Evolutionary conservation across 1,140 invertebrate genomes (phyloP).

Genomic region (Leptinotarsa texana): DNA sequence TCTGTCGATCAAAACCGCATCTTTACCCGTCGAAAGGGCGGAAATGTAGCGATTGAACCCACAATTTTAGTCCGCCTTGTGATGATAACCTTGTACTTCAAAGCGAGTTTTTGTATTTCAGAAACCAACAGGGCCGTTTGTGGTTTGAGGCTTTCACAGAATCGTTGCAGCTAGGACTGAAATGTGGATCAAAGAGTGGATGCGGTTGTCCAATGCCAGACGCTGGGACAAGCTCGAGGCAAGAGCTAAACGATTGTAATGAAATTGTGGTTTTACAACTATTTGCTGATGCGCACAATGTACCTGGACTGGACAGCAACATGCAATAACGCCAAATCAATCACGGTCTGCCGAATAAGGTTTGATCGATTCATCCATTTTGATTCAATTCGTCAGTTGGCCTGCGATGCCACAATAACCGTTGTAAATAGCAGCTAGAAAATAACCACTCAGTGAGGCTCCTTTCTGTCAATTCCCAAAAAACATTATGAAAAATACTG

Average conservation of each 20-base stretch:
- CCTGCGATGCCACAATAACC: too few relatives aligned
- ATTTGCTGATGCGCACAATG: slow-evolving; percentile 4
- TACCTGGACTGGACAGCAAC: neutral
- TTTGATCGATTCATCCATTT: too few relatives aligned
- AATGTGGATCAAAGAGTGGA: neutral
- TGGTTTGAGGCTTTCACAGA: neutral
- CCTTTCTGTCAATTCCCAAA: too few relatives aligned
- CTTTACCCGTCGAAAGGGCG: slow-evolving; percentile 1
- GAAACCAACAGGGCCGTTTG: slow-evolving; percentile 1
- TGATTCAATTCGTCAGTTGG: too few relatives aligned
- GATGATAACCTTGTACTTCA: slow-evolving; percentile 23
- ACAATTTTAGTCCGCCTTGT: slow-evolving; percentile 4
- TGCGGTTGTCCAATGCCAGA: neutral
- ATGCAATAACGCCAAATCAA: neutral
- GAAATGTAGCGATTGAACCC: slow-evolving; percentile 11
- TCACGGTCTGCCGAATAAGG: too few relatives aligned
- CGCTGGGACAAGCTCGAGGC: neutral
- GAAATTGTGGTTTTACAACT: slow-evolving; percentile 1
- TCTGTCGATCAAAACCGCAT: neutral
- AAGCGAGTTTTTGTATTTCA: neutral
- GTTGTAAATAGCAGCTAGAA: too few relatives aligned
- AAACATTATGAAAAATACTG: too few relatives aligned
- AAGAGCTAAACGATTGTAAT: neutral
- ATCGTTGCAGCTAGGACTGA: neutral
- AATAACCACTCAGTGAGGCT: too few relatives aligned